Evolutionary conservation across 2,888 invertebrate genomes (phyloP).

Genomic region (Aplocera efformata): DNA sequence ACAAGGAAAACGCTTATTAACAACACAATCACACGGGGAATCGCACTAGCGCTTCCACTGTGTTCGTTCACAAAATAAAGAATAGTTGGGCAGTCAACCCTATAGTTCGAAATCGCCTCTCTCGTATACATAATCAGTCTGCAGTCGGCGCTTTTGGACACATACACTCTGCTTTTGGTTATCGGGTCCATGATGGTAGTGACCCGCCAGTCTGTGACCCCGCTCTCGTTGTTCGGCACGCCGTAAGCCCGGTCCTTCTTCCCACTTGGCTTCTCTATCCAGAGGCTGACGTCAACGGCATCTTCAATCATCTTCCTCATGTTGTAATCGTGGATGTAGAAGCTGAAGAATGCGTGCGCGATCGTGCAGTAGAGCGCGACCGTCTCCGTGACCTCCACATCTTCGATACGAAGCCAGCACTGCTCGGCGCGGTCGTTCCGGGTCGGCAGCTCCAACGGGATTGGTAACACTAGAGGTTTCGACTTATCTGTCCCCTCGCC

Average conservation of each 20-base stretch:
- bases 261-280: slow-evolving; percentile 54
- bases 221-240: slow-evolving; percentile 33
- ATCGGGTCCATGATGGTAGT: slow-evolving; percentile 61
- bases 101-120: slow-evolving; percentile 62
- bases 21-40: slow-evolving; percentile 6
- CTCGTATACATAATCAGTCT: slow-evolving; percentile 64
- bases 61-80: slow-evolving; percentile 61
- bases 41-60: slow-evolving; percentile 35
- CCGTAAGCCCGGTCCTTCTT: slow-evolving; percentile 39
- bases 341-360: slow-evolving; percentile 54
- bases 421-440: slow-evolving; percentile 68
- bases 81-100: slow-evolving; percentile 58
- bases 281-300: slow-evolving; percentile 59
- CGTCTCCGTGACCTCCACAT: slow-evolving; percentile 61
- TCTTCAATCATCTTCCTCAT: slow-evolving; percentile 62
- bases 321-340: slow-evolving; percentile 64
- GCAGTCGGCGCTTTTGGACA: slow-evolving; percentile 58
- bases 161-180: slow-evolving; percentile 58
- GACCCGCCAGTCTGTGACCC: slow-evolving; percentile 56
- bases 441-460: slow-evolving; percentile 62
- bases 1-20: slow-evolving; percentile 18
- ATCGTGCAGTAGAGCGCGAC: slow-evolving; percentile 55
- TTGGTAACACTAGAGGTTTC: slow-evolving; percentile 52
- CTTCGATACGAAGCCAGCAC: slow-evolving; percentile 70
- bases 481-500: slow-evolving; percentile 32